phyloP scores from a whole-genome alignment of 2,113 vertebrate genomes.

The Syngnathus floridae region DNA sequence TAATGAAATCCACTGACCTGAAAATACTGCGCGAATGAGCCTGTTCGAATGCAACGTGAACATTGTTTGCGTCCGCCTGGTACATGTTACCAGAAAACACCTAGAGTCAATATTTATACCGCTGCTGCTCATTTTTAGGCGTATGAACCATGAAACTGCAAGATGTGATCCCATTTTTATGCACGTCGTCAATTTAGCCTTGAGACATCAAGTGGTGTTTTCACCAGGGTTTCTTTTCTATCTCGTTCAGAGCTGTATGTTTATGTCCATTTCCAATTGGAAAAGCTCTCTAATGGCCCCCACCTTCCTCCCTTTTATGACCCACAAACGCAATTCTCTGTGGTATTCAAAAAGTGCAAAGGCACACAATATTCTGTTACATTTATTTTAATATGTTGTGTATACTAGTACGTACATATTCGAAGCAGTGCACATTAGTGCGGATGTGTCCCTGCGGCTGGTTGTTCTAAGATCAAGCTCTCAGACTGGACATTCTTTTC shows the following conservation, averaged over 20 bases:
- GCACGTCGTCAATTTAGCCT: conserved; percentile 5
- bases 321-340: conserved; percentile 47
- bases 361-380: conserved; percentile 28
- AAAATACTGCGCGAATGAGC: conserved; percentile 53
- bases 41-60: conserved; percentile 37
- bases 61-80: conserved; percentile 28
- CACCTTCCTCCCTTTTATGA: conserved; percentile 20
- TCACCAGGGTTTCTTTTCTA: conserved; percentile 11
- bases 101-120: conserved; percentile 16
- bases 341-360: conserved; percentile 44
- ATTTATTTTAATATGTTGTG: conserved; percentile 32
- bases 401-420: conserved; percentile 6
- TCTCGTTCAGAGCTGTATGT: conserved; percentile 8
- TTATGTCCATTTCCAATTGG: conserved; percentile 12
- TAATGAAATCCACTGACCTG: conserved; percentile 68
- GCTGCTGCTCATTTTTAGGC: background rate
- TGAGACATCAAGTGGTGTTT: conserved; percentile 10
- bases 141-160: background rate
- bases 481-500: conserved; percentile 36
- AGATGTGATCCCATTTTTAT: conserved; percentile 18
- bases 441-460: conserved; percentile 26
- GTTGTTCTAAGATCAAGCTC: conserved; percentile 35
- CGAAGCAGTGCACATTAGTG: conserved; percentile 24
- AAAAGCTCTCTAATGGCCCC: conserved; percentile 25
- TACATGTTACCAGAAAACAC: conserved; percentile 42